Evolutionary conservation across 2,113 vertebrate species (phyloP).

Genomic region (Odontesthes bonariensis): DNA sequence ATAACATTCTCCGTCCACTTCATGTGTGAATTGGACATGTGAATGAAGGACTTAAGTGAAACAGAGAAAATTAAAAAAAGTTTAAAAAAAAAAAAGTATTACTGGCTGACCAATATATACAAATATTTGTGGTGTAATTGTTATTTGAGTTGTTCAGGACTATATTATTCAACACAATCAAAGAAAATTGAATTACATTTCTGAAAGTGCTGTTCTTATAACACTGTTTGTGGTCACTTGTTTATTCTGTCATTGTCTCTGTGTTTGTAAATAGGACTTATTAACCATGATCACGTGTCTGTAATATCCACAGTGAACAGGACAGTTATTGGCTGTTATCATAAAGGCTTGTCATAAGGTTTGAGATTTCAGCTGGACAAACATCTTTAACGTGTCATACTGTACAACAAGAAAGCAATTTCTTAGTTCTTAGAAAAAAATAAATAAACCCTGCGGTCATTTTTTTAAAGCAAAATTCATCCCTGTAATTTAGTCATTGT

Average conservation of each 20-base stretch:
- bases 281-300: conserved; percentile 96
- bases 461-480: conserved; percentile 41
- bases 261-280: conserved; percentile 99
- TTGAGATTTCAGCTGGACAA: conserved; percentile 66
- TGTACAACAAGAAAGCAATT: conserved; percentile 49
- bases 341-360: conserved; percentile 67
- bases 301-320: conserved; percentile 90
- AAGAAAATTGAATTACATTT: conserved; percentile 88
- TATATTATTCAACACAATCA: conserved; percentile 93
- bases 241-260: conserved; percentile 93
- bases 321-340: conserved; percentile 84
- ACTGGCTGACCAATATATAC: conserved; percentile 91
- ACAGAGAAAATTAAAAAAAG: conserved; percentile 46
- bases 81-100: conserved; percentile 68
- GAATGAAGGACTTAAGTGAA: conserved; percentile 44
- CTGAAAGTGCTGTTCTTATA: conserved; percentile 92
- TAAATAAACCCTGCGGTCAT: no score
- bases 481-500: conserved; percentile 59
- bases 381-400: conserved; percentile 51
- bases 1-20: conserved; percentile 64
- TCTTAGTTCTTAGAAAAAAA: conserved; percentile 32
- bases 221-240: conserved; percentile 95
- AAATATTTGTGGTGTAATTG: conserved; percentile 93
- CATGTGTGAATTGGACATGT: conserved; percentile 54
- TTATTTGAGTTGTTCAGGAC: conserved; percentile 93